These are phyloP conservation scores for Sapayoa aenigma DNA, from an alignment of 2,113 vertebrate genomes.

Conservation along the genomic window DNA sequence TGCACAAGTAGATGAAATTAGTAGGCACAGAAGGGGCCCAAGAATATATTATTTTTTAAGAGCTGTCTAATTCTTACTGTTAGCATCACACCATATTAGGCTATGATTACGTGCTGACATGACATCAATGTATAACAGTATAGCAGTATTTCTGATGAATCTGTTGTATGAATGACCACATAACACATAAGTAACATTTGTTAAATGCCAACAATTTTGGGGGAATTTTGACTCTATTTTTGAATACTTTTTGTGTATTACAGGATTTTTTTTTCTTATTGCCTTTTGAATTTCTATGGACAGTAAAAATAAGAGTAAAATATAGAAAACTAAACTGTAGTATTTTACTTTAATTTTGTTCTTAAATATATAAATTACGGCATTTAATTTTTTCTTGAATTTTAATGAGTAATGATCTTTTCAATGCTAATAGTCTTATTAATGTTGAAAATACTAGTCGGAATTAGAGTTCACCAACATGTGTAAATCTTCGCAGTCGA, in stretches of 20 bases:
- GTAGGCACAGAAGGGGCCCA: not conserved
- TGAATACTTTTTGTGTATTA: not conserved
- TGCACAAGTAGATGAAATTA: not conserved
- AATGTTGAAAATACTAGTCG: not conserved
- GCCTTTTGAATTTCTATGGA: not conserved
- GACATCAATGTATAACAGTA: not conserved
- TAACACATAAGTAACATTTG: not conserved
- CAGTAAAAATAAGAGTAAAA: not conserved
- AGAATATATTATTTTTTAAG: not conserved
- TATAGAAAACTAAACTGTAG: rapidly evolving
- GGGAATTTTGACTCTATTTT: not conserved
- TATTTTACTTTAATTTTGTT: not conserved
- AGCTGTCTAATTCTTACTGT: not conserved
- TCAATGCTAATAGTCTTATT: not conserved
- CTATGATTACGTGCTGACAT: not conserved
- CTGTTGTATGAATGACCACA: not conserved
- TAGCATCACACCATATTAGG: not conserved
- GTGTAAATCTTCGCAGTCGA: not conserved
- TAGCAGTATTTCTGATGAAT: not conserved
- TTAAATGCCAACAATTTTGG: not conserved
- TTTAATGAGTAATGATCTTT: not conserved
- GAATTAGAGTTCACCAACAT: not conserved
- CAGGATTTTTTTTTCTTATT: not conserved
- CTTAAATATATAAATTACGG: rapidly evolving
- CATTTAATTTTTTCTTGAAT: not conserved